Evolutionary conservation across 1,140 invertebrate species (phyloP).

Genomic region (Brachionus paranguensis): DNA sequence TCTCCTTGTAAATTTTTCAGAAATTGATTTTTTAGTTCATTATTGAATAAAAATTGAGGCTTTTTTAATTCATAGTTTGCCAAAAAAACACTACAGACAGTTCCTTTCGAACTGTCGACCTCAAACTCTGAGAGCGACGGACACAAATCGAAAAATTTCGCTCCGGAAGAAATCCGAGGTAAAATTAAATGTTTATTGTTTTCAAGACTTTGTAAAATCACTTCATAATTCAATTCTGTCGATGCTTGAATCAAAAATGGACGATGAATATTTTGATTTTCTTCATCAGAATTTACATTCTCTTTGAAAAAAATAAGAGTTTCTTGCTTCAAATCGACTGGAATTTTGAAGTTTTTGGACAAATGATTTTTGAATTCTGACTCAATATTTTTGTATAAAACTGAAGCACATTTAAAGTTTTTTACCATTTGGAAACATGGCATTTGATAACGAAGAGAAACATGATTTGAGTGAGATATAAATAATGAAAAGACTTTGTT

Average conservation of each 20-base stretch:
- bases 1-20: not conserved
- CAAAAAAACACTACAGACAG: not conserved
- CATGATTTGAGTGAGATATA: not conserved
- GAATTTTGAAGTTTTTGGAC: constrained; percentile 5
- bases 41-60: not conserved
- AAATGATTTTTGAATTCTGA: constrained; percentile 5
- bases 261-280: not conserved
- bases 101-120: not conserved
- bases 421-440: constrained; percentile 27
- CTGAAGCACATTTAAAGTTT: not conserved
- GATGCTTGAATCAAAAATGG: not conserved
- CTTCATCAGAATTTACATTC: not conserved
- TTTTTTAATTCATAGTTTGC: not conserved
- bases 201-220: not conserved
- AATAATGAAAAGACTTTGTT: constrained; percentile 33
- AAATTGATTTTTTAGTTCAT: not conserved
- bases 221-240: not conserved
- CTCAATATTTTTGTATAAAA: not conserved
- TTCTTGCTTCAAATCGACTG: constrained; percentile 17
- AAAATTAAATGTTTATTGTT: not conserved
- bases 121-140: not conserved
- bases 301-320: constrained; percentile 23
- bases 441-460: constrained; percentile 28
- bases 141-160: constrained; percentile 16
- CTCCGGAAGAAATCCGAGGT: not conserved